phyloP scores from a whole-genome alignment of 2,888 invertebrate genomes.

The Caenorhabditis sp. region DNA sequence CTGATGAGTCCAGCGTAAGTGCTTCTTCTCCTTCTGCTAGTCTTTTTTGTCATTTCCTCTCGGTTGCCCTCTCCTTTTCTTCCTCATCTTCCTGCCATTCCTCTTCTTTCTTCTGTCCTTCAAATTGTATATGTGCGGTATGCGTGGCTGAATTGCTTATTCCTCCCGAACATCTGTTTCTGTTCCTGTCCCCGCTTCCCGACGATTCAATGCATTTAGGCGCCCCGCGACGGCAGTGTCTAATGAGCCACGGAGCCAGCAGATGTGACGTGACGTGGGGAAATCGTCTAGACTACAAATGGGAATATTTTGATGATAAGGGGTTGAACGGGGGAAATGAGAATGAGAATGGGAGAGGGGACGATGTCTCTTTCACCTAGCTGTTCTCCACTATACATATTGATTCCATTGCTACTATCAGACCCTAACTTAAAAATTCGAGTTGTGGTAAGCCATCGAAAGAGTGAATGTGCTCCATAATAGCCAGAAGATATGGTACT shows the following conservation, averaged over 20 bases:
- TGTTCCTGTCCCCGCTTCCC: background rate
- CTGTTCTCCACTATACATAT: too few relatives aligned
- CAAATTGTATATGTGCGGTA: background rate
- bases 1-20: slow-evolving; percentile 59
- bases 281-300: slow-evolving; percentile 15
- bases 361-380: too few relatives aligned
- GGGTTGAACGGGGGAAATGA: too few relatives aligned
- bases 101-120: background rate
- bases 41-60: background rate
- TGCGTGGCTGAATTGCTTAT: slow-evolving; percentile 1
- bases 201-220: background rate
- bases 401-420: too few relatives aligned
- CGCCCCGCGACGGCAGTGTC: background rate
- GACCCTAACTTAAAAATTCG: too few relatives aligned
- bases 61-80: slow-evolving; percentile 46
- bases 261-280: slow-evolving; percentile 14
- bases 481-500: too few relatives aligned
- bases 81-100: slow-evolving; percentile 13
- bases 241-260: slow-evolving; percentile 7
- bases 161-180: slow-evolving; percentile 34
- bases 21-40: background rate
- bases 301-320: slow-evolving; percentile 14
- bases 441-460: too few relatives aligned
- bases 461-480: background rate
- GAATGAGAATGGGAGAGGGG: too few relatives aligned